Conservation (phyloP, 1,140 invertebrate species). For the Lepidurus apus region DNA sequence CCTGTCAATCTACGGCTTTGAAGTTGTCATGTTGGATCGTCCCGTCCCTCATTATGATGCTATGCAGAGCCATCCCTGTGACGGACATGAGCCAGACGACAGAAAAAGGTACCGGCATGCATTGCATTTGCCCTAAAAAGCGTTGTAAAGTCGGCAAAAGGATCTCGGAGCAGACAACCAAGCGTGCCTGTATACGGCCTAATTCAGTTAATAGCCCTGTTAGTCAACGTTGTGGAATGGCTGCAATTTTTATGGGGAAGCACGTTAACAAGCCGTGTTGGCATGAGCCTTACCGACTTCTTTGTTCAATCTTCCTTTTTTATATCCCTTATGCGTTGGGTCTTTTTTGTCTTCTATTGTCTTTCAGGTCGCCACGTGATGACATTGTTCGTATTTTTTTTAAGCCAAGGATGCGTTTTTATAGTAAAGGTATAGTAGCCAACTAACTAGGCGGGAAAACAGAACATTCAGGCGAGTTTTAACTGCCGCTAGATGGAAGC, state of each 20-base stretch:
- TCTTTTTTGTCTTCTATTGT: neutral
- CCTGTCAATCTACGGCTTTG: conserved; percentile 10
- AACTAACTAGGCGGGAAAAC: neutral
- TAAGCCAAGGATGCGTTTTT: neutral
- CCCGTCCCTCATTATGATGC: conserved; percentile 20
- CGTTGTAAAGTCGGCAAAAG: neutral
- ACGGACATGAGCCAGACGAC: conserved; percentile 13
- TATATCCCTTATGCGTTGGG: neutral
- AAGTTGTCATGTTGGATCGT: conserved; percentile 1
- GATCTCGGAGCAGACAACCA: neutral
- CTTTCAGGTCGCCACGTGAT: neutral
- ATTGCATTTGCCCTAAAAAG: neutral
- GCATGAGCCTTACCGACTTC: neutral
- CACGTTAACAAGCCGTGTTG: neutral
- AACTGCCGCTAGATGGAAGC: neutral
- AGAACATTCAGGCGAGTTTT: neutral
- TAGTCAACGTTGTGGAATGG: neutral
- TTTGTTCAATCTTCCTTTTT: neutral
- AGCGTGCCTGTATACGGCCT: neutral
- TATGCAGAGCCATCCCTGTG: conserved; percentile 8
- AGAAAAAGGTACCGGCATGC: conserved; percentile 2
- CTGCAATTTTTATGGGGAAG: neutral
- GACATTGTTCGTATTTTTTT: neutral
- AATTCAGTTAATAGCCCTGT: conserved; percentile 8
- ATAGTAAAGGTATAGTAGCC: neutral